Conservation (phyloP, 2,888 invertebrate species). For the Mesochorus sp. region DNA sequence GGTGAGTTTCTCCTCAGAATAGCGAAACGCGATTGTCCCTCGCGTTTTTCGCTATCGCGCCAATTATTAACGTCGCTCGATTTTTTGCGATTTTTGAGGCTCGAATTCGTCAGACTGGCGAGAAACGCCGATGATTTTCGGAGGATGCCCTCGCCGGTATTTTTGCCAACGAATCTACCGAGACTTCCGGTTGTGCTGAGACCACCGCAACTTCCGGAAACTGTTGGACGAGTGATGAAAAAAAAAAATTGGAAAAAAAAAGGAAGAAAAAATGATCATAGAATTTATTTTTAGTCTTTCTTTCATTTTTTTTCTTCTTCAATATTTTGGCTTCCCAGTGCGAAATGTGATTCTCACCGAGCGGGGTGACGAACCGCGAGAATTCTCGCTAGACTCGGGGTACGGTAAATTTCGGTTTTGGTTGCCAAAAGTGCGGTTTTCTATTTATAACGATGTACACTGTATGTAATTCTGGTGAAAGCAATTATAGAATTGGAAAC, state of each 20-base stretch:
- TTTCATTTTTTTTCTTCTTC: background rate
- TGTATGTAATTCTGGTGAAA: slow-evolving; percentile 26
- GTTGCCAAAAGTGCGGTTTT: slow-evolving; percentile 51
- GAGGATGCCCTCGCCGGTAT: slow-evolving; percentile 65
- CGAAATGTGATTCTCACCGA: slow-evolving; percentile 46
- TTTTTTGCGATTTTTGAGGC: slow-evolving; percentile 44
- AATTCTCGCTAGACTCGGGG: slow-evolving; percentile 45
- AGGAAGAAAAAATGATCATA: background rate
- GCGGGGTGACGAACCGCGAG: slow-evolving; percentile 58
- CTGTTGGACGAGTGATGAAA: slow-evolving; percentile 23
- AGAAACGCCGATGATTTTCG: slow-evolving; percentile 72
- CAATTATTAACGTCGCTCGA: slow-evolving; percentile 15
- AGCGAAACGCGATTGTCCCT: slow-evolving; percentile 42
- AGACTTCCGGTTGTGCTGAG: background rate
- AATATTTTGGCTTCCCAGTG: slow-evolving; percentile 28
- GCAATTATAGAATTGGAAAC: slow-evolving; percentile 33
- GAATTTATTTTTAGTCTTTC: background rate
- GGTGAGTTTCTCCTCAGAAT: slow-evolving; percentile 46
- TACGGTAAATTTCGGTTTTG: slow-evolving; percentile 30
- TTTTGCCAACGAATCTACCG: slow-evolving; percentile 31
- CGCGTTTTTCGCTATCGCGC: slow-evolving; percentile 24
- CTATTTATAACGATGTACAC: slow-evolving; percentile 45
- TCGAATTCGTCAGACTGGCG: slow-evolving; percentile 66
- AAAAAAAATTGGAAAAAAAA: background rate
- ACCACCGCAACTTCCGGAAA: slow-evolving; percentile 42